A percentile compares a stretch with the other conserved stretches of the same genome.
phyloP scores from a whole-genome alignment of 2,113 vertebrate species.

The Axis porcinus region DNA sequence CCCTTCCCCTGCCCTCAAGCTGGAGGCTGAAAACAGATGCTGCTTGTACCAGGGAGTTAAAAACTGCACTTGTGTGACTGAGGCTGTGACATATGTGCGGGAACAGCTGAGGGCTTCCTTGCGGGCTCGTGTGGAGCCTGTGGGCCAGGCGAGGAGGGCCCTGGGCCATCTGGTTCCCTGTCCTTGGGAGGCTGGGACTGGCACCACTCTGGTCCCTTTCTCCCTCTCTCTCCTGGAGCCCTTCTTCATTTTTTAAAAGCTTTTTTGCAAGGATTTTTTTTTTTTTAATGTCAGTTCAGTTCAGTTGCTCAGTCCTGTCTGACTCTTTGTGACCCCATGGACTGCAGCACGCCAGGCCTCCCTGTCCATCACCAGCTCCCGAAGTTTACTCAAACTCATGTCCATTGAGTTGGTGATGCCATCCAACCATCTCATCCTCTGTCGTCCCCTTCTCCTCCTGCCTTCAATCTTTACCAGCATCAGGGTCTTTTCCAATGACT shows the following conservation, averaged over 20 bases:
- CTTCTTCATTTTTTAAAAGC: neutral
- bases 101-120: neutral
- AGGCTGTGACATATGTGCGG: neutral
- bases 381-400: neutral
- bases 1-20: neutral
- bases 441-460: neutral
- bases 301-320: neutral
- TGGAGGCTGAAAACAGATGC: constrained; percentile 31
- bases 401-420: neutral
- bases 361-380: neutral
- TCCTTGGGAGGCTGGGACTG: neutral
- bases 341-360: neutral
- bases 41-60: neutral
- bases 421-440: neutral
- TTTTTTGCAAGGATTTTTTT: neutral
- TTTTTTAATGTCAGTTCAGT: neutral
- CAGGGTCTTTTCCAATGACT: neutral
- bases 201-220: neutral
- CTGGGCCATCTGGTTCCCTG: neutral
- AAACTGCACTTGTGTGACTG: neutral
- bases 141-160: neutral
- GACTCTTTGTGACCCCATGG: neutral
- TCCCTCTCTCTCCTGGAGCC: neutral
- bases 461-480: neutral
- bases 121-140: neutral